Percentiles rank a stretch among this genome's conserved stretches.
These are phyloP conservation scores for Busseola fusca DNA, from an alignment of 2,888 invertebrate genomes.

Conservation along the genomic window DNA sequence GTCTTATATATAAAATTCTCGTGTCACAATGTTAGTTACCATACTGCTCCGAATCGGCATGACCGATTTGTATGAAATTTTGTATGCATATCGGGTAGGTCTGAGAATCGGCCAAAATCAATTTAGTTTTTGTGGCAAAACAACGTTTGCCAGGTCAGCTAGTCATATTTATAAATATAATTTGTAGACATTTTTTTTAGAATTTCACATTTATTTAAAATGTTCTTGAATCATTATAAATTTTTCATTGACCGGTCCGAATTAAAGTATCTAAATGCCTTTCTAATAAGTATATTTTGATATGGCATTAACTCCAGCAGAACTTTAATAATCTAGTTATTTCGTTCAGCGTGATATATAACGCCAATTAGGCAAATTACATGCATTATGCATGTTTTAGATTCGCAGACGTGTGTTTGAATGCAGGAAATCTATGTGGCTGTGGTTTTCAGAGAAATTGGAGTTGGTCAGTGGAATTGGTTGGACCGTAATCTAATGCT, in stretches of 20 bases:
- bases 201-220: too few relatives aligned
- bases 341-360: constrained; percentile 43
- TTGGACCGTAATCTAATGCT: constrained; percentile 61
- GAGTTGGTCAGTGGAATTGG: constrained; percentile 59
- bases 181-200: too few relatives aligned
- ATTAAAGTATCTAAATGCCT: neutral
- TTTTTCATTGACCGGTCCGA: neutral
- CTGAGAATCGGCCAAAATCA: too few relatives aligned
- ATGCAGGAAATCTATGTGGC: constrained; percentile 57
- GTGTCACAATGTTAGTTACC: too few relatives aligned
- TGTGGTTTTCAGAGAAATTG: constrained; percentile 67
- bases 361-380: constrained; percentile 50
- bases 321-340: constrained; percentile 38
- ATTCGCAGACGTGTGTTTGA: constrained; percentile 41
- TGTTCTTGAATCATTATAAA: neutral
- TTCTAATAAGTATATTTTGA: constrained; percentile 2
- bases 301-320: constrained; percentile 1
- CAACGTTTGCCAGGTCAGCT: too few relatives aligned
- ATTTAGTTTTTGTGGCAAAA: too few relatives aligned
- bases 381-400: constrained; percentile 49
- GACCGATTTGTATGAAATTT: too few relatives aligned
- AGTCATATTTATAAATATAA: neutral
- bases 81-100: too few relatives aligned
- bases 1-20: too few relatives aligned
- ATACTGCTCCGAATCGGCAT: too few relatives aligned